Percentiles rank a stretch among this genome's conserved stretches.
Conservation (phyloP, 1,140 invertebrate genomes). For the Hycleus phaleratus region DNA sequence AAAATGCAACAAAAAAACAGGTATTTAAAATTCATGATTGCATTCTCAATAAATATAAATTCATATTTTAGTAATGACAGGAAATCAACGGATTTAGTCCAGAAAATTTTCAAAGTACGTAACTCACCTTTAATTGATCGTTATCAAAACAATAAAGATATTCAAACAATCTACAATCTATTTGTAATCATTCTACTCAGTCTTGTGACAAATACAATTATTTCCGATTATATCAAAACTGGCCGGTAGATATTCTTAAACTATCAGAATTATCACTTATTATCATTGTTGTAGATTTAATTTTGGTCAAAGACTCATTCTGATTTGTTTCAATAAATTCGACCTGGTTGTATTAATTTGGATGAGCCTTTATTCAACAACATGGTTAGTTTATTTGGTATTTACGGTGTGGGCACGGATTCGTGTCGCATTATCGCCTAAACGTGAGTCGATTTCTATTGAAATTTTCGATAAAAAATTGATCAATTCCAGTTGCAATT, state of each 20-base stretch:
- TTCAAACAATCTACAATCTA: slow-evolving; percentile 75
- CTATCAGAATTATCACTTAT: neutral
- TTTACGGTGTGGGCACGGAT: slow-evolving; percentile 49
- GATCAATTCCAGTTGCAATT: slow-evolving; percentile 25
- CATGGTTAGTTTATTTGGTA: slow-evolving; percentile 45
- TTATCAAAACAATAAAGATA: slow-evolving; percentile 64
- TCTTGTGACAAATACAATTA: slow-evolving; percentile 62
- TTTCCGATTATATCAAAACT: slow-evolving; percentile 63
- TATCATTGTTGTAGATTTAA: slow-evolving; percentile 41
- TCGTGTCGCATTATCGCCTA: slow-evolving; percentile 29
- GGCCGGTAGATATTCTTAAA: slow-evolving; percentile 57
- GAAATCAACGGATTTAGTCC: no score
- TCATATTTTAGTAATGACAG: no score
- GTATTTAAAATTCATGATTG: no score
- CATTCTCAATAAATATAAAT: no score
- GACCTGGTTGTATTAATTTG: slow-evolving; percentile 48
- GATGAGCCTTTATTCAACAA: slow-evolving; percentile 47
- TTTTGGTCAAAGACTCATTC: slow-evolving; percentile 49
- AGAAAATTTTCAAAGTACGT: slow-evolving; percentile 58
- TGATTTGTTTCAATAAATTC: slow-evolving; percentile 49
- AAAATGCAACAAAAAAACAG: no score
- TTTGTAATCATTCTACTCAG: slow-evolving; percentile 73
- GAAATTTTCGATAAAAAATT: no score
- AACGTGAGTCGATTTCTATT: slow-evolving; percentile 33
- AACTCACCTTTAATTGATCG: slow-evolving; percentile 72